Percentiles rank a stretch among this genome's conserved stretches.
Conservation (phyloP, 2,888 invertebrate species). For the Pyralis farinalis region DNA sequence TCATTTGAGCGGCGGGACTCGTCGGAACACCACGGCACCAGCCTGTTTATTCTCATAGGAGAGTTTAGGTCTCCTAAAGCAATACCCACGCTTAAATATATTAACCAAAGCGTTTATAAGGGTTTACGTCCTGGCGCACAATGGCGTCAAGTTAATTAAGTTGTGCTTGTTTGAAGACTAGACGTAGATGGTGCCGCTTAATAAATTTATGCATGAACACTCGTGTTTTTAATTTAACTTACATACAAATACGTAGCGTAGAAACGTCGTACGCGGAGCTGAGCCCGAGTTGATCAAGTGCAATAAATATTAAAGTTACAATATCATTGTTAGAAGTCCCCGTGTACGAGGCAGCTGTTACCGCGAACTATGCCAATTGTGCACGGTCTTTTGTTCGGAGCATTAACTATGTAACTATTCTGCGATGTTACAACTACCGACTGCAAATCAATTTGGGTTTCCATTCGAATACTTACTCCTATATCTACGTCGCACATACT, state of each 20-base stretch:
- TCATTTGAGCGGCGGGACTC: slow-evolving; percentile 68
- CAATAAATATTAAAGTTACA: slow-evolving; percentile 78
- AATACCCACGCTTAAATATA: slow-evolving; percentile 74
- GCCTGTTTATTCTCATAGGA: slow-evolving; percentile 76
- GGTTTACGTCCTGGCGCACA: slow-evolving; percentile 67
- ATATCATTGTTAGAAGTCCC: slow-evolving; percentile 71
- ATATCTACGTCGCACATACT: slow-evolving; percentile 1
- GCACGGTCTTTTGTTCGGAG: slow-evolving; percentile 63
- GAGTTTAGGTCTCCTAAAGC: slow-evolving; percentile 76
- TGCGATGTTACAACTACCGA: slow-evolving; percentile 41
- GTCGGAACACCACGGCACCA: slow-evolving; percentile 43
- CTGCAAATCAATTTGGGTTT: slow-evolving; percentile 29
- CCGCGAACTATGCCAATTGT: slow-evolving; percentile 72
- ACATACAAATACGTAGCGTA: slow-evolving; percentile 35
- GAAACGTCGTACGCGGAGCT: slow-evolving; percentile 29
- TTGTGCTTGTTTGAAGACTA: slow-evolving; percentile 68
- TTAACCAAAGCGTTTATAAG: slow-evolving; percentile 76
- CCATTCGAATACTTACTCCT: slow-evolving; percentile 13
- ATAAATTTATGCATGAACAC: slow-evolving; percentile 60
- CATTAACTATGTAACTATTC: slow-evolving; percentile 65
- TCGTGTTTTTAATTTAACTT: slow-evolving; percentile 54
- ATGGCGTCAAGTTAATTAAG: slow-evolving; percentile 74
- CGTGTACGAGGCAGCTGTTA: slow-evolving; percentile 56
- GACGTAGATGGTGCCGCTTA: slow-evolving; percentile 54
- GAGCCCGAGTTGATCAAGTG: slow-evolving; percentile 65